Evolutionary conservation across 2,797 vertebrate species (phyloP), one percentile per base, ranked within the genome.

Genomic region (Microchirus variegatus): DNA sequence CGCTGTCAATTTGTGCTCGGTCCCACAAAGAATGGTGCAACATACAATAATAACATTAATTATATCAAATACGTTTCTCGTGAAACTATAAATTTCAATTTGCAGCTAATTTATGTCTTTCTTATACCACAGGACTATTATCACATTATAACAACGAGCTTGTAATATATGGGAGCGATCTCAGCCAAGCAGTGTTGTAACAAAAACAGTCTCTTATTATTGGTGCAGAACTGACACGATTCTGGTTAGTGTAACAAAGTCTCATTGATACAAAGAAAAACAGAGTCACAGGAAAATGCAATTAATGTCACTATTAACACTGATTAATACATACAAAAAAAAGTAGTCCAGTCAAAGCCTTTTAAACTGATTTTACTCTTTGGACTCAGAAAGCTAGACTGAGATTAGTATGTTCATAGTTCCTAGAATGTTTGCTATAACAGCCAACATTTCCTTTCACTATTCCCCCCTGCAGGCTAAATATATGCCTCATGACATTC

Each of bases 381-480:
- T 65, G 16, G 9, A 47, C 15, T 31, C 14, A 11, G 35, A 14
- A 18, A 46, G 18, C 13, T 6, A 36, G 50, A 53, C 5, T 14
- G 41, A 15, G 41, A 42, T 44, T 16, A 44, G n/a, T 19, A 16
- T 43, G 52, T 12, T 46, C 36, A 10, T 35, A 14, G 26, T 46
- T 54, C 19, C 48, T 38, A n/a, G 48, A 18, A 9, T 54, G 47
- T 64, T 14, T 54, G 44, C 12, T 35, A 16, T 31, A 51, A 52
- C 40, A 48, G 47, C 15, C n/a, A 16, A 59, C 54, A 19, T 56
- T 50, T 65, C 15, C 8, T 67, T 51, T 16, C 56, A 44, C 50
- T 57, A 60, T 57, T 48, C 50, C 41, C 55, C 45, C 38, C 36
- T 52, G 15, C 40, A 35, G 17, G 19, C 64, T 63, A 53, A 57